phyloP scores from a whole-genome alignment of 2,888 invertebrate genomes.

The Anthophora plumipes region DNA sequence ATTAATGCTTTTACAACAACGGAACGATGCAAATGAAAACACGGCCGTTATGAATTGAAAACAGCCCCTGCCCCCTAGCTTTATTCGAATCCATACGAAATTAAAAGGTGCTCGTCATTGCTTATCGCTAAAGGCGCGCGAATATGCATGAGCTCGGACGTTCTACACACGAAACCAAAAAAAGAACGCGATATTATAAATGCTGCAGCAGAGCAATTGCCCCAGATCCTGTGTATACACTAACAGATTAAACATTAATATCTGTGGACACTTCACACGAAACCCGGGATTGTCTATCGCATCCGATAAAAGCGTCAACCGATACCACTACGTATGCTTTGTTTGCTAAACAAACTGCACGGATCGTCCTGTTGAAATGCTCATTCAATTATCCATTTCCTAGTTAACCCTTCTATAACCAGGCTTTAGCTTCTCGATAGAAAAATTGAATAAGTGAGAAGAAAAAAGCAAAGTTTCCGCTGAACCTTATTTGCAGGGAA shows the following conservation, averaged over 20 bases:
- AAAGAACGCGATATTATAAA: conserved; percentile 48
- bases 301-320: conserved; percentile 2
- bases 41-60: conserved; percentile 34
- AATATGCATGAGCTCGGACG: conserved; percentile 43
- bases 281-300: conserved; percentile 6
- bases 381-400: conserved; percentile 60
- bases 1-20: conserved; percentile 2
- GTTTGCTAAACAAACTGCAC: conserved; percentile 50
- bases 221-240: conserved; percentile 44
- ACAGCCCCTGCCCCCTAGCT: neutral
- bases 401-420: neutral
- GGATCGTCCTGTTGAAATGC: conserved; percentile 58
- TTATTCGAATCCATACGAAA: conserved; percentile 27
- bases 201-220: conserved; percentile 55
- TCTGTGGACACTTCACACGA: conserved; percentile 38
- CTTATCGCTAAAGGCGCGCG: conserved; percentile 37
- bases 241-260: conserved; percentile 66
- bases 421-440: neutral
- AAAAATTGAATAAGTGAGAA: too few species aligned
- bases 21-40: conserved; percentile 21
- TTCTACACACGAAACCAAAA: conserved; percentile 16
- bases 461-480: too few species aligned
- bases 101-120: conserved; percentile 35
- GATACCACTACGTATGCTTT: neutral
- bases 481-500: too few species aligned